These are phyloP conservation scores for Epizoanthus stellaris DNA, from an alignment of 92 coral and sea anemone species.

Conservation along the genomic window DNA sequence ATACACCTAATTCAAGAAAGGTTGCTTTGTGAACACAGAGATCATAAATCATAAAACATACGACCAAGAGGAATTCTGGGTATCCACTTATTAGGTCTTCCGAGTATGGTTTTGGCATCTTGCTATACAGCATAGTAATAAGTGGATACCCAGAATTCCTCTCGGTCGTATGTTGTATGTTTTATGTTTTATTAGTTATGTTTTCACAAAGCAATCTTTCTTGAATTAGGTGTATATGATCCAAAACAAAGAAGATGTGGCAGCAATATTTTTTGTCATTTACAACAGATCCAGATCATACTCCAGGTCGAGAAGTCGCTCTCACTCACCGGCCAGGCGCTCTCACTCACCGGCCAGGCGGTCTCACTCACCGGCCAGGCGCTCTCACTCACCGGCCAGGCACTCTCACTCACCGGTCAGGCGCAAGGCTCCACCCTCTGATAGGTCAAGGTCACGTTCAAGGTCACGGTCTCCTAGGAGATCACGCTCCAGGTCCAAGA, in stretches of 20 bases:
- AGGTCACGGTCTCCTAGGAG: slow-evolving; percentile 25
- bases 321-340: slow-evolving; percentile 33
- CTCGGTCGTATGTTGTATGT: too few relatives aligned
- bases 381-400: slow-evolving; percentile 34
- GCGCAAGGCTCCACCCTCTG: slow-evolving; percentile 19
- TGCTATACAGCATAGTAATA: too few relatives aligned
- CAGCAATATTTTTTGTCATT: neutral
- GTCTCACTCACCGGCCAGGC: slow-evolving; percentile 31
- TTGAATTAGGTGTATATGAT: neutral
- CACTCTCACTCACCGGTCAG: slow-evolving; percentile 44
- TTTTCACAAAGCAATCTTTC: neutral
- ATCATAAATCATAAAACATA: too few relatives aligned
- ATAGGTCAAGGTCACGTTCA: slow-evolving; percentile 23
- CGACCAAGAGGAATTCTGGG: too few relatives aligned
- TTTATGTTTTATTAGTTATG: too few relatives aligned
- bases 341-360: slow-evolving; percentile 37
- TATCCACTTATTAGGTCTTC: too few relatives aligned
- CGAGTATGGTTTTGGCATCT: too few relatives aligned
- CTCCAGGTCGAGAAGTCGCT: slow-evolving; percentile 71
- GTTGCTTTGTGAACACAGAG: too few relatives aligned
- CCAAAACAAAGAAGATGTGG: too few relatives aligned
- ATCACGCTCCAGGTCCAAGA: slow-evolving; percentile 52
- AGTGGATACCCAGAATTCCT: too few relatives aligned
- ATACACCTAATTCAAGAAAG: too few relatives aligned
- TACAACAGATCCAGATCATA: slow-evolving; percentile 57